Evolutionary conservation across 2,113 vertebrate genomes (phyloP), one percentile per base, ranked within the genome.

Genomic region (Chaetura pelagica): DNA sequence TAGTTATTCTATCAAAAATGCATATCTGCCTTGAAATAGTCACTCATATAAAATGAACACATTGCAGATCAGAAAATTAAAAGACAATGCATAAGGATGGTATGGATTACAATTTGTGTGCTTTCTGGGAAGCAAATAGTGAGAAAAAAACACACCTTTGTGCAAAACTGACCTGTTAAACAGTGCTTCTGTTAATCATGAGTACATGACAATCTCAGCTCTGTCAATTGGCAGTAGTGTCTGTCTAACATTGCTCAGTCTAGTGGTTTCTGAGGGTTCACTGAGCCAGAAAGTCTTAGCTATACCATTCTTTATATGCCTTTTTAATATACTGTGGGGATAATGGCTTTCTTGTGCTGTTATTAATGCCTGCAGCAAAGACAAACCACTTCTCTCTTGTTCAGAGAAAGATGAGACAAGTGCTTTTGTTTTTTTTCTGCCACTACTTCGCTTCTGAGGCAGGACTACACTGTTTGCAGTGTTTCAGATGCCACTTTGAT

Each of bases 321-420:
- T 51, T 83, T 88, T 61, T 20, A 40, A 26, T 52, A 10, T 19
- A 4, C 8, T n/a, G 6, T 32, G 29, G 18, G 30, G 15, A 59
- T 38, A 64, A 66, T n/a, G 40, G 7, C 3, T 34, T 73, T 55
- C 40, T 40, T 40, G 2, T 5, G 1, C 19, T 30, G 15, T 27
- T 74, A 44, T 62, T 62, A 69, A 32, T 73, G 57, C 14, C 40
- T 30, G 18, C 30, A 84, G 12, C n/a, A 72, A 78, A 92, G 77
- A 66, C 22, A 66, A 74, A 52, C 21, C 29, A 3, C 46, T 67
- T 30, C 14, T 40, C 7, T 68, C 34, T 13, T 0, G 0, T 4
- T 32, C 29, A 15, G 10, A 63, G 23, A 54, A 46, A 74, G 16
- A 23, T 71, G 35, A n/a, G 7, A 64, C 29, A 63, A 32, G 9